phyloP scores from a whole-genome alignment of 2,888 invertebrate genomes.

The Automeris io region DNA sequence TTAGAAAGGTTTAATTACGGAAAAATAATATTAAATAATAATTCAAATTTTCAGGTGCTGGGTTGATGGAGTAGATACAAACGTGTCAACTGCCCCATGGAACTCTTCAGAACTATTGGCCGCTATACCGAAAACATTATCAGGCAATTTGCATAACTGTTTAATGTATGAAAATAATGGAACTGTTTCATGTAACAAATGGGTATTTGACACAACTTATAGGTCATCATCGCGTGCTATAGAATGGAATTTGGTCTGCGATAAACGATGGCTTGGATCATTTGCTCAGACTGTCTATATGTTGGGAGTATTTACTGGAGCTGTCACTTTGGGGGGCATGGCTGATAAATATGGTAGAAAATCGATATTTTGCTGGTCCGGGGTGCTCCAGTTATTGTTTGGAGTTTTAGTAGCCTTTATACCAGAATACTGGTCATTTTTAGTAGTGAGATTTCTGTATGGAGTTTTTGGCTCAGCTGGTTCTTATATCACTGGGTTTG shows the following conservation, averaged over 20 bases:
- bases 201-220: slow-evolving; percentile 85
- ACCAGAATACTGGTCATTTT: slow-evolving; percentile 85
- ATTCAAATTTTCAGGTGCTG: slow-evolving; percentile 74
- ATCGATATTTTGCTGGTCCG: slow-evolving; percentile 88
- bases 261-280: slow-evolving; percentile 87
- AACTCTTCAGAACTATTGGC: slow-evolving; percentile 70
- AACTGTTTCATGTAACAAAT: slow-evolving; percentile 60
- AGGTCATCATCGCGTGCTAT: slow-evolving; percentile 84
- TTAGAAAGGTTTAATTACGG: too few species aligned
- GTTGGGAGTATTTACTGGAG: slow-evolving; percentile 91
- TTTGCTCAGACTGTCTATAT: slow-evolving; percentile 87
- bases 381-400: slow-evolving; percentile 82
- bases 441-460: slow-evolving; percentile 81
- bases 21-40: not conserved
- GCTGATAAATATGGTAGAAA: slow-evolving; percentile 91
- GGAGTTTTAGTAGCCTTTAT: slow-evolving; percentile 86
- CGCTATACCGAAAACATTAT: slow-evolving; percentile 75
- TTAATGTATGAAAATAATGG: slow-evolving; percentile 64
- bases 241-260: slow-evolving; percentile 90
- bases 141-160: slow-evolving; percentile 79
- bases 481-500: slow-evolving; percentile 82
- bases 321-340: slow-evolving; percentile 86
- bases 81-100: slow-evolving; percentile 70
- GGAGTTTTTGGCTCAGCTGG: slow-evolving; percentile 92
- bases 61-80: slow-evolving; percentile 79